A percentile compares a stretch with the other conserved stretches of the same genome.
Conservation (phyloP, 1,140 invertebrate species). For the Trachymyrmex septentrionalis region DNA sequence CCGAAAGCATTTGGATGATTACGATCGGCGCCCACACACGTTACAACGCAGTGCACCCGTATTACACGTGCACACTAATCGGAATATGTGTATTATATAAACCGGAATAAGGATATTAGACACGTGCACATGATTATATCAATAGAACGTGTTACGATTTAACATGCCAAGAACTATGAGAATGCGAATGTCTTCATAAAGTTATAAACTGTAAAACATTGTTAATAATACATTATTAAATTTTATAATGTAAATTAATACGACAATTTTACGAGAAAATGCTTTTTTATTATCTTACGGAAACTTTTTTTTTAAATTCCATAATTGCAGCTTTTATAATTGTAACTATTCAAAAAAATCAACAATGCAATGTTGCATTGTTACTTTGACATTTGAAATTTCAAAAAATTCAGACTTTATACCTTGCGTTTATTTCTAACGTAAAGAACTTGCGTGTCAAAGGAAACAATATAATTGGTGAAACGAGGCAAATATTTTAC, state of each 20-base stretch:
- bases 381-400: neutral
- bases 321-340: neutral
- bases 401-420: neutral
- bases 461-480: neutral
- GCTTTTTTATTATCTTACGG: neutral
- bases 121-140: constrained; percentile 63
- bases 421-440: neutral
- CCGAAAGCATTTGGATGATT: constrained; percentile 70
- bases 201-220: neutral
- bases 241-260: neutral
- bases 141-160: constrained; percentile 64
- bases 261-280: neutral
- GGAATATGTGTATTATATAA: constrained; percentile 67
- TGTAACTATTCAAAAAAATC: neutral
- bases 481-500: neutral
- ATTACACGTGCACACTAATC: constrained; percentile 74
- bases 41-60: constrained; percentile 61
- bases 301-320: neutral
- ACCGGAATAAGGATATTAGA: constrained; percentile 73
- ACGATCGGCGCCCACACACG: constrained; percentile 72
- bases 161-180: constrained; percentile 63
- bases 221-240: neutral
- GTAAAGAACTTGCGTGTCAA: neutral
- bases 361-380: too few species aligned
- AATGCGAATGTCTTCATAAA: constrained; percentile 69